Evolutionary conservation across 2,797 vertebrate species (phyloP), one percentile per base, ranked within the genome.

Genomic region (Micrastur ruficollis): DNA sequence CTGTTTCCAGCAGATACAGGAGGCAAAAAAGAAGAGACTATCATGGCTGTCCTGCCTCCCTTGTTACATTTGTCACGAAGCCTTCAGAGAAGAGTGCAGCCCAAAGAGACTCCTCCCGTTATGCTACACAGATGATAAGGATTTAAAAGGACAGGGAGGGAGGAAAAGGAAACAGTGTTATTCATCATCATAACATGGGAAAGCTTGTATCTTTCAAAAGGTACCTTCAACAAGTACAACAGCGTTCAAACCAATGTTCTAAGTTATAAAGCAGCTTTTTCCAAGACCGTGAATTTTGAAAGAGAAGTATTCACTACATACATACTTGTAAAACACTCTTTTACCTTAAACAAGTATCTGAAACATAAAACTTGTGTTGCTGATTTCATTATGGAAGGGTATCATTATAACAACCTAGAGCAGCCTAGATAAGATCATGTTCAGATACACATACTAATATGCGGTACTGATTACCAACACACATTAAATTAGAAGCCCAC

Each of bases 141-240:
- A 86, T 8, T 67, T 47, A 66, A 70, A 88, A 89, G 23, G 16
- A 81, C 18, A 55, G 50, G 27, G 6, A 42, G 11, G 2, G 9
- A 81, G 17, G 42, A 31, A 79, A 19, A 90, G 25, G 58, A 85
- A 87, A 55, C 21, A 67, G 16, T 9, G 47, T n/a, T 55, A 50
- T 75, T 65, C n/a, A 67, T 42, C 26, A 56, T 27, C 25, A 26
- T 44, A 74, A 63, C 11, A 29, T 13, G 7, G 9, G 21, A 92
- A 94, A 68, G 55, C 47, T 59, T 61, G 25, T 87, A 85, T 83
- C 79, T 96, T 97, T 92, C 34, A 75, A 93, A 90, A 93, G 44
- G 13, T 68, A 92, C 78, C 26, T 93, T 84, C 34, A 61, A 22
- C 19, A 81, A 44, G 66, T 81, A 46, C 9, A 61, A 86, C 12